Evolutionary conservation across 2,113 vertebrate species (phyloP).

Genomic region (Amblyopsis rosae): DNA sequence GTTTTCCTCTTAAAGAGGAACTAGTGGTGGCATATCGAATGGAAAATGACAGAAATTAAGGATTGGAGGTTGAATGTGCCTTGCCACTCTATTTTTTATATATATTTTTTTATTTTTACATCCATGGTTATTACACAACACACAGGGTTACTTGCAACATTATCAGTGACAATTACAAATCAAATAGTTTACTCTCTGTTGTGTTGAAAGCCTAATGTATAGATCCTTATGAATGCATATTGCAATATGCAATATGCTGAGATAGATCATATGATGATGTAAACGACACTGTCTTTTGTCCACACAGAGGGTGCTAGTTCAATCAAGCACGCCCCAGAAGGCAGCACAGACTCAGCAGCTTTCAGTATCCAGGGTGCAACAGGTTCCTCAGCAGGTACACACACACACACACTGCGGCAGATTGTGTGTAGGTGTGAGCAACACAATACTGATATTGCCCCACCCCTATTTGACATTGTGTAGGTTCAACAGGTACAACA

Average conservation of each 20-base stretch:
- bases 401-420: slow-evolving; percentile 49
- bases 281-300: slow-evolving; percentile 58
- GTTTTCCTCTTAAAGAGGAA: no score
- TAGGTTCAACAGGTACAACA: slow-evolving; percentile 91
- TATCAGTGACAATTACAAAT: neutral
- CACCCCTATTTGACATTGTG: slow-evolving; percentile 25
- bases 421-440: no score
- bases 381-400: slow-evolving; percentile 93
- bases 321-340: slow-evolving; percentile 89
- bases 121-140: no score
- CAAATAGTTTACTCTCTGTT: slow-evolving; percentile 2
- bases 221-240: slow-evolving; percentile 18
- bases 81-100: no score
- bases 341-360: slow-evolving; percentile 87
- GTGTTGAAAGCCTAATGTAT: slow-evolving; percentile 25
- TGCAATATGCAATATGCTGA: slow-evolving; percentile 37
- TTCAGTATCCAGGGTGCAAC: slow-evolving; percentile 87
- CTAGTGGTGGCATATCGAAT: no score
- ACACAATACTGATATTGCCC: neutral
- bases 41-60: no score
- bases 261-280: slow-evolving; percentile 56
- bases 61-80: no score
- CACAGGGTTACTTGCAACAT: neutral
- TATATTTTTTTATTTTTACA: no score
- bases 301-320: slow-evolving; percentile 92